Conservation (phyloP, 2,888 invertebrate species). For the Aradus depressus region DNA sequence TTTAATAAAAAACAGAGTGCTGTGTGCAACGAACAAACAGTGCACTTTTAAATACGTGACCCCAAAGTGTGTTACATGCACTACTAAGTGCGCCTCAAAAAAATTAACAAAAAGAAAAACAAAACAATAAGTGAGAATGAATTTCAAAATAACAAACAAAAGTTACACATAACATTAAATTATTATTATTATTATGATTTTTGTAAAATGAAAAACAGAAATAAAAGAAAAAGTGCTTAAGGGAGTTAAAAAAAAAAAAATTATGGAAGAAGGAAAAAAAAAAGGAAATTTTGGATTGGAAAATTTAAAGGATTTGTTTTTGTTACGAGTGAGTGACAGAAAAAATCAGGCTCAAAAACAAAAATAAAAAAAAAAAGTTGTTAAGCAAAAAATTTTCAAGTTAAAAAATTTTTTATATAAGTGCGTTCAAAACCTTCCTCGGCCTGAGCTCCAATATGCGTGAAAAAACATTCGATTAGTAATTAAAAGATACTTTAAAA, state of each 20-base stretch:
- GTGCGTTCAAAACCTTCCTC: slow-evolving; percentile 21
- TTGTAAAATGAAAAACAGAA: slow-evolving; percentile 20
- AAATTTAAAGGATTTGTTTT: slow-evolving; percentile 12
- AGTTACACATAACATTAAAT: slow-evolving; percentile 25
- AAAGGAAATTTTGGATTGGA: slow-evolving; percentile 17
- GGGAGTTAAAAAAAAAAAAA: slow-evolving; percentile 14
- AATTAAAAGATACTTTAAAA: too few species aligned
- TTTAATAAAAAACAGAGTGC: slow-evolving; percentile 23
- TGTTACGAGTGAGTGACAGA: slow-evolving; percentile 25
- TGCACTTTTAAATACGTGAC: slow-evolving; percentile 26
- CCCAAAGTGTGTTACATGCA: slow-evolving; percentile 28
- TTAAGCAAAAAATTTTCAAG: slow-evolving; percentile 8
- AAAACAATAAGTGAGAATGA: too few species aligned
- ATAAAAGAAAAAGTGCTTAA: slow-evolving; percentile 12
- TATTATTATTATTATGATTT: too few species aligned
- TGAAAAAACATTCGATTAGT: slow-evolving; percentile 23
- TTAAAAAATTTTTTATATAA: slow-evolving; percentile 13
- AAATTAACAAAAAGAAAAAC: slow-evolving; percentile 30
- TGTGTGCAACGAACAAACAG: slow-evolving; percentile 25
- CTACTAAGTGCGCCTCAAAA: slow-evolving; percentile 30
- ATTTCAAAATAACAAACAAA: slow-evolving; percentile 22
- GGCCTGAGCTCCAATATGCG: slow-evolving; percentile 15
- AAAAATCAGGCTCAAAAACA: slow-evolving; percentile 17
- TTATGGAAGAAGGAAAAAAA: slow-evolving; percentile 11
- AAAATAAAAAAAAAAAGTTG: slow-evolving; percentile 13